Base-by-base conservation (phyloP, 2,113 vertebrate genomes). In the Ictalurus furcatus region DNA sequence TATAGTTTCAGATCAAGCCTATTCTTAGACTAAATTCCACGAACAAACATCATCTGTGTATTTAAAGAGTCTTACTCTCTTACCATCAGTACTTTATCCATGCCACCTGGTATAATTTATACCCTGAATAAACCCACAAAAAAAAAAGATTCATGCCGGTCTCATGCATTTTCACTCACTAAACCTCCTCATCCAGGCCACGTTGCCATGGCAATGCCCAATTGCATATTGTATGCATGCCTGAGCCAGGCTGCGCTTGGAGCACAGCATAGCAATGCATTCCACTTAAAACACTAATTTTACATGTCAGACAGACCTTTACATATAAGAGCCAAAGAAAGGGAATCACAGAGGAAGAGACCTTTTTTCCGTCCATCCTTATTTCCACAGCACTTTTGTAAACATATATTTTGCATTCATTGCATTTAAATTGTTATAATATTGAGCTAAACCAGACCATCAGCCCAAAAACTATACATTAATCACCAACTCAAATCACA, bases 191-290 rank as follows among this genome's bases (percentile, higher is more conserved):
- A 93, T 94, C 92, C 0, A 78, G 93, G 93, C 84, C 76, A 88
- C 78, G 96, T 97, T 96, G 94, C 95, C 95, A 96, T 96, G 96
- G 96, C 94, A 96, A 96, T 96, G 96, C 95, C 96, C 96, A 96
- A 96, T 96, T 96, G 96, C 96, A 96, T 94, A 93, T 96, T 93
- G 94, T 96, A 97, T 90, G 96, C 97, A 96, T 97, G 97, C 96
- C 94, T 97, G 96, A 91, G 90, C 95, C 93, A 94, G 94, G 93
- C 93, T 95, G 90, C 89, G 93, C 92, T 91, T 92, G 92, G 87
- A 86, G 88, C 74, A 76, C 91, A 92, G 95, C 81, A 94, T 92
- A 92, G 85, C 92, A 94, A 95, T 91, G 93, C 87, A 93, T 94
- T 95, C 95, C 92, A 94, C 94, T 96, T 96, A 91, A 95, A 95